These are phyloP conservation scores for Galerucella nymphaeae DNA, from an alignment of 2,888 invertebrate species.

Conservation along the genomic window DNA sequence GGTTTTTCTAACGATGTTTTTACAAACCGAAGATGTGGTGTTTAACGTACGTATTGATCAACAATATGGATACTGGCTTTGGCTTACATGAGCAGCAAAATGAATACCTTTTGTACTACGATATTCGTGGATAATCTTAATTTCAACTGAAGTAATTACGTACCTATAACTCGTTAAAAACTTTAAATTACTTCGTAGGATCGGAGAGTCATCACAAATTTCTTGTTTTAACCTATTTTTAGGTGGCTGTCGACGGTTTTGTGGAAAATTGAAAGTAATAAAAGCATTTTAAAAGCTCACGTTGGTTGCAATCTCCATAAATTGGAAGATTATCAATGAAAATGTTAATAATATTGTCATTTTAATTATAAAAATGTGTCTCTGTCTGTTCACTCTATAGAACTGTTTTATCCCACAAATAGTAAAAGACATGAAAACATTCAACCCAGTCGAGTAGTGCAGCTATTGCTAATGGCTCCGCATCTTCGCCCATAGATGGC, in stretches of 20 bases:
- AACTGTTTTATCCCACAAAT: no score
- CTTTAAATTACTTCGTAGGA: constrained; percentile 62
- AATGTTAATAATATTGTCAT: background rate
- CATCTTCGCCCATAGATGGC: no score
- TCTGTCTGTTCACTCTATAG: no score
- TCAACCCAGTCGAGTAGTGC: no score
- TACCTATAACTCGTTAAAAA: constrained; percentile 61
- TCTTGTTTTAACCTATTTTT: constrained; percentile 18
- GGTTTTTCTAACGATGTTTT: background rate
- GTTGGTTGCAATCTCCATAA: background rate
- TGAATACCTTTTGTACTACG: background rate
- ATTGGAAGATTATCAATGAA: background rate
- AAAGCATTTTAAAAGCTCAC: background rate
- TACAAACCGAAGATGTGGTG: no score
- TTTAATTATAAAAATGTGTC: background rate
- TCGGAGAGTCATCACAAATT: constrained; percentile 39
- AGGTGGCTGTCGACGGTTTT: background rate
- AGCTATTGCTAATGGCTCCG: no score
- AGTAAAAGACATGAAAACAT: no score
- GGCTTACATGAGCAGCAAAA: background rate
- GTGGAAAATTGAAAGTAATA: background rate
- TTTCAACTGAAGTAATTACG: constrained; percentile 59
- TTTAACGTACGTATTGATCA: no score
- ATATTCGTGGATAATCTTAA: constrained; percentile 32
- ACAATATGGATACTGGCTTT: no score